Evolutionary conservation across 2,797 vertebrate genomes (phyloP).

Genomic region (Coregonus sp.): DNA sequence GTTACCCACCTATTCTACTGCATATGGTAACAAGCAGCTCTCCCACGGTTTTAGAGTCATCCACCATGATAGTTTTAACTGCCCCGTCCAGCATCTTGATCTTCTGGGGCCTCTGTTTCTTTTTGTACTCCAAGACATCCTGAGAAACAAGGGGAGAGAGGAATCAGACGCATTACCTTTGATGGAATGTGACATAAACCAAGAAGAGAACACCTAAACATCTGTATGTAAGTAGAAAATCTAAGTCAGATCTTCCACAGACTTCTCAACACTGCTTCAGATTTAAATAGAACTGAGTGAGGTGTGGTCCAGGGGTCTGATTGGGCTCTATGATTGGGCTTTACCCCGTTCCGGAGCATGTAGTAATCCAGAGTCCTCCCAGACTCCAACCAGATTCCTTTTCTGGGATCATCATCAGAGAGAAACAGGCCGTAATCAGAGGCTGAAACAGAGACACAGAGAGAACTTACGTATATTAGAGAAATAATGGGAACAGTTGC

Average conservation of each 20-base stretch:
- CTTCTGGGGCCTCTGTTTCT: conserved; percentile 97
- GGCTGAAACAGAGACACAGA: conserved; percentile 72
- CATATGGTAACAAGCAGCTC: conserved; percentile 97
- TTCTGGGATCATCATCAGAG: conserved; percentile 95
- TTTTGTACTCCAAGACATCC: conserved; percentile 98
- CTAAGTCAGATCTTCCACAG: too few species aligned
- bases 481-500: too few species aligned
- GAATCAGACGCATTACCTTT: background rate
- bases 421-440: conserved; percentile 97
- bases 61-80: conserved; percentile 98
- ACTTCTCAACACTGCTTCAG: too few species aligned
- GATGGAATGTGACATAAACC: background rate
- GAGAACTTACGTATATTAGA: conserved; percentile 21
- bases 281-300: too few species aligned
- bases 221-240: too few species aligned
- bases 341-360: conserved; percentile 98
- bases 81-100: conserved; percentile 98
- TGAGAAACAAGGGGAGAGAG: conserved; percentile 46
- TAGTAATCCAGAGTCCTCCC: conserved; percentile 98
- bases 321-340: conserved; percentile 39
- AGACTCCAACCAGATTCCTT: conserved; percentile 98
- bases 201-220: too few species aligned
- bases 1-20: conserved; percentile 89
- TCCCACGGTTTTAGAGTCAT: conserved; percentile 97
- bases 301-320: conserved; percentile 18